Percentiles rank a stretch among this genome's conserved stretches.
phyloP scores from a whole-genome alignment of 2,113 vertebrate genomes.

The Callipepla squamata region DNA sequence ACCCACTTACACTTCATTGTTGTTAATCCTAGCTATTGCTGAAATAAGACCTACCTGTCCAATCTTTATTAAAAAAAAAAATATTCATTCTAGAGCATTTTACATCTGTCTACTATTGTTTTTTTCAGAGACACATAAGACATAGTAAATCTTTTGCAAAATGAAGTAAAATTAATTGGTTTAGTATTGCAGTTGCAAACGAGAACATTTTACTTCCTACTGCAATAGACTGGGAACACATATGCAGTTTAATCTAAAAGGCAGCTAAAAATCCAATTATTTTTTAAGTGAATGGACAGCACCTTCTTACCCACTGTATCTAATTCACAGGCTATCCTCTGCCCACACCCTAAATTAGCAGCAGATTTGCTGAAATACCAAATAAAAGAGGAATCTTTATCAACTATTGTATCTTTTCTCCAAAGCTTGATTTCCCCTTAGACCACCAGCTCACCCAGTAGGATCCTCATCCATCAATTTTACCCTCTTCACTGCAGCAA shows the following conservation, averaged over 20 bases:
- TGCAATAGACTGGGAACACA: neutral
- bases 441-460: neutral
- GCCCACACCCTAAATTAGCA: neutral
- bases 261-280: constrained; percentile 33
- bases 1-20: neutral
- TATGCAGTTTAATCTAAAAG: constrained; percentile 3
- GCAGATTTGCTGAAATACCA: neutral
- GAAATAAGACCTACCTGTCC: neutral
- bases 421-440: constrained; percentile 29
- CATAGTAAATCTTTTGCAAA: constrained; percentile 48
- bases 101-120: neutral
- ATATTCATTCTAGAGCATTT: neutral
- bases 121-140: neutral
- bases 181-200: constrained; percentile 34
- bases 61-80: neutral
- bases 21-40: neutral
- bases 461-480: neutral
- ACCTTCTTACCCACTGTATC: neutral
- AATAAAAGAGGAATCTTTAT: neutral
- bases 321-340: neutral
- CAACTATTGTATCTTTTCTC: neutral
- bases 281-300: constrained; percentile 11
- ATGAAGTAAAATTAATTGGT: constrained; percentile 42
- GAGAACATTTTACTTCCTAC: constrained; percentile 27
- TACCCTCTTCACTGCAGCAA: neutral